Evolutionary conservation across 2,797 vertebrate genomes (phyloP), one percentile per base, ranked within the genome.

Genomic region (Scleropages formosus): DNA sequence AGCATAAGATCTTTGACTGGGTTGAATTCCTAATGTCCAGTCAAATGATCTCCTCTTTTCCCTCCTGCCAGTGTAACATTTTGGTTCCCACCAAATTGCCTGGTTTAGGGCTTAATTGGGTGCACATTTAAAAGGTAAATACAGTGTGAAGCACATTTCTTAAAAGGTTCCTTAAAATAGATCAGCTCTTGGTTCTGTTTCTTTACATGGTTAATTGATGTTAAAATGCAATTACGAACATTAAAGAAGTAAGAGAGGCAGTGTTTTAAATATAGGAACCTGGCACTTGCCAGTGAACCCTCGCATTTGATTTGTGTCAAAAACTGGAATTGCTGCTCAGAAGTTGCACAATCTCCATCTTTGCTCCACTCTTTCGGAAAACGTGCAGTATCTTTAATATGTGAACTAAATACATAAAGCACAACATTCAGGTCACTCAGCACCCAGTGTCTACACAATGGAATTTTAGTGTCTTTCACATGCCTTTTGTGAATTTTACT

Each of bases 61-160:
- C 7, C 16, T n/a, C 26, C n/a, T 20, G 18, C 18, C n/a, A 24
- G 7, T 20, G 20, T 24, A 24, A 56, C 24, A 49, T 75, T 73
- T 15, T 26, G 72, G 64, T 75, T 75, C 24, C 39, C 18, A 51
- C 44, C 11, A 51, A 61, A 69, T 31, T 60, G 39, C 22, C 16
- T 44, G 56, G 47, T n/a, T 70, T 69, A 39, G 49, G 69, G 75
- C 61, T 69, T 49, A 75, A 75, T 61, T 75, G 74, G 18, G 16
- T 16, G 22, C 56, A 44, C 53, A 76, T 70, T 76, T 76, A 39
- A 53, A 46, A 64, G 59, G 24, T 63, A 71, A 70, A 76, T 53
- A 76, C 49, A 56, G 58, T 67, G 59, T 71, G 9, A 51, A 76
- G 47, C 15, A n/a, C 58, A 61, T 16, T 46, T 64, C 53, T 44